Percentiles rank a stretch among this genome's conserved stretches.
Conservation (phyloP, 2,797 vertebrate genomes). For the Telmatherina bonti region DNA sequence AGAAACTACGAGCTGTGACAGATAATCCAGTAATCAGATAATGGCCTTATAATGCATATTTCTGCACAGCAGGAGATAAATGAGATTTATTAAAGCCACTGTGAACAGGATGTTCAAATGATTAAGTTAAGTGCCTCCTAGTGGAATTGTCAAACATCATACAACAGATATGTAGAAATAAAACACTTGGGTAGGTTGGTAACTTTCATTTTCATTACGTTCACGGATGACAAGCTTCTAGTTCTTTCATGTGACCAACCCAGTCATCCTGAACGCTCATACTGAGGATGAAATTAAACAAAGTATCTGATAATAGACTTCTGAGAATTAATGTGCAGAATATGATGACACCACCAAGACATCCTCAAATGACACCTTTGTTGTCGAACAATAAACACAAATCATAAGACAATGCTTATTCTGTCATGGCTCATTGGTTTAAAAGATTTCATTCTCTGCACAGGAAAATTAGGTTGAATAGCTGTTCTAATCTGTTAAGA, state of each 20-base stretch:
- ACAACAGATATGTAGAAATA: not conserved
- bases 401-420: conserved; percentile 47
- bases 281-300: conserved; percentile 41
- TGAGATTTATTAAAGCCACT: conserved; percentile 11
- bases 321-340: conserved; percentile 37
- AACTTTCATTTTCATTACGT: conserved; percentile 4
- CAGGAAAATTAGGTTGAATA: conserved; percentile 52
- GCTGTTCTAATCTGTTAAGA: conserved; percentile 47
- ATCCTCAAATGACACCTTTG: conserved; percentile 48
- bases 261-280: conserved; percentile 23
- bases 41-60: not conserved
- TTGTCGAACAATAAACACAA: conserved; percentile 47
- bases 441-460: conserved; percentile 44
- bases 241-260: not conserved
- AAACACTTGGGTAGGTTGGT: too few relatives aligned
- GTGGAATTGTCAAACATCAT: not conserved
- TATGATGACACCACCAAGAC: conserved; percentile 13
- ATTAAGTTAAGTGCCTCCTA: not conserved
- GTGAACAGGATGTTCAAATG: not conserved
- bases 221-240: conserved; percentile 22
- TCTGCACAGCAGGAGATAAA: conserved; percentile 16
- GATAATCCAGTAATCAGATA: conserved; percentile 13
- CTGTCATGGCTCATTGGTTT: conserved; percentile 44
- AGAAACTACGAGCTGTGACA: conserved; percentile 8
- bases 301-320: conserved; percentile 48